Base-by-base conservation (phyloP, 1,140 invertebrate genomes). In the Helicorthomorpha holstii region DNA sequence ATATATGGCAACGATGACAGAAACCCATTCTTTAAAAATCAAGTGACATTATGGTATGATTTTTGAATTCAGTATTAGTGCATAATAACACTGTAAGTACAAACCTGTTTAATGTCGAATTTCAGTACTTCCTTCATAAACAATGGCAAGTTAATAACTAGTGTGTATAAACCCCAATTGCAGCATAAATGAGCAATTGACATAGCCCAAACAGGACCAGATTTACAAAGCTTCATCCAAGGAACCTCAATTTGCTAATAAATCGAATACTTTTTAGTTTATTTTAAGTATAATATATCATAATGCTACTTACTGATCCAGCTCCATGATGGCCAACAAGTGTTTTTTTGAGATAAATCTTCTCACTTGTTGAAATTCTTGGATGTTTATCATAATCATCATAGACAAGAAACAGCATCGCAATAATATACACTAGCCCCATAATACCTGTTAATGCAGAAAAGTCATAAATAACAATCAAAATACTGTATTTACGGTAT, bases 131-230 rank as follows among this genome's bases (percentile, higher is more conserved):
- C 69, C 48, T 72, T 71, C 60, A 80, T 67, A 59, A 74, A 80
- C 2, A 69, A 71, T 1, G 77, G 77, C 12, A 80, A 59, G 49
- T 72, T 69, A 29, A 73, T 74, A 10, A 76, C 60, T 58, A 79
- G 65, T 3, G 73, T 77, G 56, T 76, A 77, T 56, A 75, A 73
- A 2, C 71, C 72, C 76, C 77, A 80, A 59, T 76, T 73, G 55
- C 71, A 69, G 38, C 73, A 71, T 59, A 77, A 75, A 58, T 80
- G 75, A 12, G 73, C 69, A 1, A 73, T 57, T 49, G 73, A 68
- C 41, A 76, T 65, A 1, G 72, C 76, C 67, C 71, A 73, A 1
- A 78, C 69, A 2, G 77, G 69, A 2, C 60, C 53, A 19, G 76
- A 77, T 14, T 60, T 70, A 0, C 75, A 50, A 27, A 79, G 72